Percentiles rank a stretch among this genome's conserved stretches.
phyloP scores from a whole-genome alignment of 1,140 invertebrate genomes.

The Rhyacophila brunnea region DNA sequence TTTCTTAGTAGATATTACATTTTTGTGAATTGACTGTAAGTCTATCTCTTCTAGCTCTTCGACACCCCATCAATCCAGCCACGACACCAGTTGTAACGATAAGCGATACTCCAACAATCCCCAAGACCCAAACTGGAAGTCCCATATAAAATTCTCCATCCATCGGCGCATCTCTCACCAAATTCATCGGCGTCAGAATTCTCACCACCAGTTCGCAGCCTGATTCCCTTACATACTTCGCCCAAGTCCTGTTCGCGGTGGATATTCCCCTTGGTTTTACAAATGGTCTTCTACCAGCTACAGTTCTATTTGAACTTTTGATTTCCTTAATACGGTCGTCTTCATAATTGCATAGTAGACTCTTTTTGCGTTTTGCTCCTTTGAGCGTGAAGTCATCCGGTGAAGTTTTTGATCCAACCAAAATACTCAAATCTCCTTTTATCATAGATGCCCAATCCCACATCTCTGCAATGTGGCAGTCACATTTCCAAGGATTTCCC shows the following conservation, averaged over 20 bases:
- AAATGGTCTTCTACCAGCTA: slow-evolving; percentile 55
- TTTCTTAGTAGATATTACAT: too few relatives aligned
- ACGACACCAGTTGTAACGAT: slow-evolving; percentile 13
- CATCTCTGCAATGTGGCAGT: slow-evolving; percentile 67
- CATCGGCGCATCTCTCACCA: slow-evolving; percentile 30
- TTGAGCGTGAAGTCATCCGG: slow-evolving; percentile 58
- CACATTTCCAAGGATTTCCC: slow-evolving; percentile 69
- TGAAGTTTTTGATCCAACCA: slow-evolving; percentile 63
- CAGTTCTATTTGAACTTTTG: slow-evolving; percentile 52
- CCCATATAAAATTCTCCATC: not conserved
- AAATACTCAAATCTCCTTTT: slow-evolving; percentile 63
- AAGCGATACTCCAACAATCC: slow-evolving; percentile 14
- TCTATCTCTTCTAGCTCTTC: slow-evolving; percentile 12
- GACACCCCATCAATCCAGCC: slow-evolving; percentile 5
- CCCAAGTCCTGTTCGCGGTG: slow-evolving; percentile 66
- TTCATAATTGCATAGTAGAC: slow-evolving; percentile 65
- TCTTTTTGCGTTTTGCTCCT: slow-evolving; percentile 62
- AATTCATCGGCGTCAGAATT: slow-evolving; percentile 47
- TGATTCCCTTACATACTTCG: slow-evolving; percentile 69
- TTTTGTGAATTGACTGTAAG: too few relatives aligned
- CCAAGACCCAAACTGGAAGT: slow-evolving; percentile 19
- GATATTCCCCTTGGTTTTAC: slow-evolving; percentile 57
- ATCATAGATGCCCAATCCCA: slow-evolving; percentile 70
- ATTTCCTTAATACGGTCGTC: slow-evolving; percentile 55
- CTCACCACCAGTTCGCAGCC: slow-evolving; percentile 59